Percentiles rank a stretch among this genome's conserved stretches.
phyloP scores from a whole-genome alignment of 2,797 vertebrate species.

The Stomatorhinus walkeri region DNA sequence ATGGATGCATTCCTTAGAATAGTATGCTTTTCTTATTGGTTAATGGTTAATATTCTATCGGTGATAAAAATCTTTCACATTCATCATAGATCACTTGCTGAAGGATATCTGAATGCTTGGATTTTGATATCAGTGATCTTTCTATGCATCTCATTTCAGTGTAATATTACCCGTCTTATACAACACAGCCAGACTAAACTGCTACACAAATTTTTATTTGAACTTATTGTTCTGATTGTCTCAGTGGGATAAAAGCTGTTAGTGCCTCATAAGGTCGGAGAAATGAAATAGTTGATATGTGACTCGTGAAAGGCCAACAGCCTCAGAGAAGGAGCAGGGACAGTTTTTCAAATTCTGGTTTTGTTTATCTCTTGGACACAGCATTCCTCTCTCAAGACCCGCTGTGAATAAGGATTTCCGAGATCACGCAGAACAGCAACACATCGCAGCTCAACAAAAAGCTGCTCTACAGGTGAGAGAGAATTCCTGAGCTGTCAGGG shows the following conservation, averaged over 20 bases:
- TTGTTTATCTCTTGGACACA: conserved; percentile 34
- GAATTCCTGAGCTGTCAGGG: not conserved
- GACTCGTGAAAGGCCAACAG: not conserved
- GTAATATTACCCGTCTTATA: not conserved
- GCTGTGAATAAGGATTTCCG: conserved; percentile 80
- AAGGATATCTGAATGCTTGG: not conserved
- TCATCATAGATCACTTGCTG: not conserved
- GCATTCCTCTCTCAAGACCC: conserved; percentile 75
- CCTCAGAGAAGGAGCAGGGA: not conserved
- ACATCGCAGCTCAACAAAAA: conserved; percentile 92
- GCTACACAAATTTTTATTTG: not conserved
- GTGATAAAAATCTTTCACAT: not conserved
- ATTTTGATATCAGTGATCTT: not conserved
- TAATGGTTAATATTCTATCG: not conserved
- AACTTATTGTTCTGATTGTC: not conserved
- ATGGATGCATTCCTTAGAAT: not conserved
- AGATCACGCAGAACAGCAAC: conserved; percentile 93
- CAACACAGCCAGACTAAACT: not conserved
- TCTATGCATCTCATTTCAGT: not conserved
- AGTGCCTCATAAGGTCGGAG: not conserved
- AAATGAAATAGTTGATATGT: not conserved
- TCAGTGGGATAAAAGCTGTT: not conserved
- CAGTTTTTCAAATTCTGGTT: not conserved
- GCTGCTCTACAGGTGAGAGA: conserved; percentile 80
- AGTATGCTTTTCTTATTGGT: not conserved